Evolutionary conservation across 2,797 vertebrate genomes (phyloP).

Genomic region (Heterohyrax brucei): DNA sequence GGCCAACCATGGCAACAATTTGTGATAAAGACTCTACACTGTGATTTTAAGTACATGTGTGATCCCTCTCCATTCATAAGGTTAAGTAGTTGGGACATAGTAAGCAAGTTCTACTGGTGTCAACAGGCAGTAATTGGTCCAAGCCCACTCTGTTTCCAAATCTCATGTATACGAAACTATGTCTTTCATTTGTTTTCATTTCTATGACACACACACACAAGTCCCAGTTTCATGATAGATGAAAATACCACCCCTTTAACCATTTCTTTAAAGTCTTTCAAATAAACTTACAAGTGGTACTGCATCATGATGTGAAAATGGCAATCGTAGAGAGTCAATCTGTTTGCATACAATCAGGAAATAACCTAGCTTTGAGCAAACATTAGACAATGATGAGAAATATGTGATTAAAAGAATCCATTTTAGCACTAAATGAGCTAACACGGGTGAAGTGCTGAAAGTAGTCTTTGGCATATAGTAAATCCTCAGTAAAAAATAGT

Average conservation of each 20-base stretch:
- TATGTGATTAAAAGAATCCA: not conserved
- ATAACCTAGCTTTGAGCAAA: slow-evolving; percentile 16
- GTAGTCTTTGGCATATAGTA: not conserved
- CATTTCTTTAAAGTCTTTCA: not conserved
- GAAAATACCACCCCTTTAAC: not conserved
- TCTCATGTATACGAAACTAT: slow-evolving; percentile 14
- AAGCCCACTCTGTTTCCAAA: slow-evolving; percentile 66
- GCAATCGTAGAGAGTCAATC: not conserved
- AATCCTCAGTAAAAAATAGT: slow-evolving; percentile 13
- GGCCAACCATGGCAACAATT: not conserved
- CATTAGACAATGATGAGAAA: not conserved
- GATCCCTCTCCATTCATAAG: not conserved
- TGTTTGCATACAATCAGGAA: slow-evolving; percentile 37
- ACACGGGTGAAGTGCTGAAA: not conserved
- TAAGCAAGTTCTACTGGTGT: not conserved
- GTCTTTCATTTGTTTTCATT: slow-evolving; percentile 2
- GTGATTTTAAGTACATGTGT: not conserved
- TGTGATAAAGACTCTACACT: not conserved
- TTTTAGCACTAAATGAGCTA: slow-evolving; percentile 52
- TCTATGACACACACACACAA: slow-evolving; percentile 34
- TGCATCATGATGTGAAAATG: not conserved
- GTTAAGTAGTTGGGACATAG: not conserved
- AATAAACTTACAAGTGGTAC: not conserved
- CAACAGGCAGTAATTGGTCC: not conserved
- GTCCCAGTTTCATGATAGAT: not conserved